phyloP scores from a whole-genome alignment of 2,797 vertebrate species.

The Rhincodon typus region DNA sequence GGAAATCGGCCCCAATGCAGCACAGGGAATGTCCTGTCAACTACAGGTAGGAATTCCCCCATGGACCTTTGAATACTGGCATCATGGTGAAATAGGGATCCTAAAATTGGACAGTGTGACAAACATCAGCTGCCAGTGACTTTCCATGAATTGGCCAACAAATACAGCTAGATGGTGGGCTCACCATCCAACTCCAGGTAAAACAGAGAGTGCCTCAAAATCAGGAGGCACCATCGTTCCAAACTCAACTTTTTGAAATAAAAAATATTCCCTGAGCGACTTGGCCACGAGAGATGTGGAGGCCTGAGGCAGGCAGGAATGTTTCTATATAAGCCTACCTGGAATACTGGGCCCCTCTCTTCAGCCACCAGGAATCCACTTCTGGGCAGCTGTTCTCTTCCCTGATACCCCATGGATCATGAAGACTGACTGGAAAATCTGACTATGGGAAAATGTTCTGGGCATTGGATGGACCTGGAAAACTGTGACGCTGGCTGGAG shows the following conservation, averaged over 20 bases:
- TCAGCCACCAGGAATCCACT: neutral
- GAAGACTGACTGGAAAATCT: too few relatives aligned
- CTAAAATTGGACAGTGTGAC: neutral
- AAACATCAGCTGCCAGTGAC: neutral
- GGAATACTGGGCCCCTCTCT: neutral
- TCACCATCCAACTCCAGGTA: neutral
- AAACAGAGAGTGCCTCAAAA: neutral
- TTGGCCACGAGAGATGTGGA: too few relatives aligned
- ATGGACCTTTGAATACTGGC: neutral
- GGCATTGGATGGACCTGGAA: neutral
- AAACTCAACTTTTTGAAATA: neutral
- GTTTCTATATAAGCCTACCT: neutral
- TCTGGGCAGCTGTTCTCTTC: neutral
- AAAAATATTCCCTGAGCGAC: neutral
- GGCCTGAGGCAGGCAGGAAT: neutral
- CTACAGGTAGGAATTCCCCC: neutral
- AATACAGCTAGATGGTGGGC: neutral
- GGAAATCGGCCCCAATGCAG: neutral
- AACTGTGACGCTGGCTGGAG: neutral
- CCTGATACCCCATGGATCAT: neutral
- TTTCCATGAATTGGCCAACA: neutral
- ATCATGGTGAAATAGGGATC: neutral
- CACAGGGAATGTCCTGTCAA: neutral
- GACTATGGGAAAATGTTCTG: neutral
- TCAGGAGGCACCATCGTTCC: neutral